Evolutionary conservation across 2,888 invertebrate species (phyloP).

Genomic region (Brachylomia viminalis): DNA sequence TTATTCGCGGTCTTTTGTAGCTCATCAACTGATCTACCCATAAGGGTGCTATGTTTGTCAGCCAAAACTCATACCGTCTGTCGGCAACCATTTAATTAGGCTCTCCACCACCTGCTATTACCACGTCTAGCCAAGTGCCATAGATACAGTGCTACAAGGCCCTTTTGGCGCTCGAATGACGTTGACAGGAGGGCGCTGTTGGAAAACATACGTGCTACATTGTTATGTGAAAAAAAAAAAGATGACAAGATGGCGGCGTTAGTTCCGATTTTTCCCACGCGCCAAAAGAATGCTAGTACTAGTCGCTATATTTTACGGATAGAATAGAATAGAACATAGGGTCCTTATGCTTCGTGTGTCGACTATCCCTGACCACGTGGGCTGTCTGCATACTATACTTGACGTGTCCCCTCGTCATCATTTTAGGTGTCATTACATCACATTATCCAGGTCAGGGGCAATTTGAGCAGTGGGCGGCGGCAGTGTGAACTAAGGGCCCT

Average conservation of each 20-base stretch:
- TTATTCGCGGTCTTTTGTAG: neutral
- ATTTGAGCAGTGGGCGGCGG: constrained; percentile 44
- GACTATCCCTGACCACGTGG: constrained; percentile 2
- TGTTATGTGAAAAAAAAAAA: neutral
- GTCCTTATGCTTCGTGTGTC: neutral
- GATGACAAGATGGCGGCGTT: neutral
- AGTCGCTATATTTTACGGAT: neutral
- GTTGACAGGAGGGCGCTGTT: neutral
- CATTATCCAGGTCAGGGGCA: constrained; percentile 66
- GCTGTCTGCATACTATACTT: constrained; percentile 17
- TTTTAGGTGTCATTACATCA: constrained; percentile 54
- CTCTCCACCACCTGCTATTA: neutral
- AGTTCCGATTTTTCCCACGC: neutral
- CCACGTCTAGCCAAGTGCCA: neutral
- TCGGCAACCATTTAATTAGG: neutral
- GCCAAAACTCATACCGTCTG: neutral
- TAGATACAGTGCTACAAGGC: neutral
- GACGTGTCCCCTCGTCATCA: constrained; percentile 48
- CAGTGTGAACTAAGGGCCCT: constrained; percentile 60
- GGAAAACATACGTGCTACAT: neutral
- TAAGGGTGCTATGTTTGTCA: neutral
- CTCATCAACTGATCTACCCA: too few species aligned
- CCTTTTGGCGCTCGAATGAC: neutral
- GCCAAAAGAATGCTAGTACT: neutral
- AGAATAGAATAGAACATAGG: neutral